Conservation (phyloP, 2,888 invertebrate species). For the Agrochola litura region DNA sequence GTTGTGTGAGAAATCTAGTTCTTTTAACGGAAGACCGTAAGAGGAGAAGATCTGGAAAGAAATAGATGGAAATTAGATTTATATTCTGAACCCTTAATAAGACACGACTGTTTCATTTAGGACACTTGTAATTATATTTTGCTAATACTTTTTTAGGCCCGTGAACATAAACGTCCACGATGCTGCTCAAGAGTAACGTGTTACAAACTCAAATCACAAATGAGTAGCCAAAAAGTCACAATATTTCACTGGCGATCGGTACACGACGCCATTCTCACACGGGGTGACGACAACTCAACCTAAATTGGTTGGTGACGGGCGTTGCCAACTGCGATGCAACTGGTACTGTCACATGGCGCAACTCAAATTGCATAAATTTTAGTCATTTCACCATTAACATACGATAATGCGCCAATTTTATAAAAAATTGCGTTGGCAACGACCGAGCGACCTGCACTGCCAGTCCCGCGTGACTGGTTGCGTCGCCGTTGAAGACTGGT, state of each 20-base stretch:
- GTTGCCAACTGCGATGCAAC: too few relatives aligned
- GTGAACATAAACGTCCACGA: background rate
- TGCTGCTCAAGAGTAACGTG: background rate
- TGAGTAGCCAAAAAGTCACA: background rate
- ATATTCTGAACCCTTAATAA: background rate
- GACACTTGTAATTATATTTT: background rate
- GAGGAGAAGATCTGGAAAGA: conserved; percentile 92
- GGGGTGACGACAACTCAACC: too few relatives aligned
- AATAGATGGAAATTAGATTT: background rate
- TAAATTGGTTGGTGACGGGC: too few relatives aligned
- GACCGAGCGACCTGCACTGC: too few relatives aligned
- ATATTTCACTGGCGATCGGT: background rate
- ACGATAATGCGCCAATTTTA: too few relatives aligned
- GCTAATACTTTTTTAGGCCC: background rate
- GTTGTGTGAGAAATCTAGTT: conserved; percentile 95
- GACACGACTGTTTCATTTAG: background rate
- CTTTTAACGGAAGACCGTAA: conserved; percentile 93
- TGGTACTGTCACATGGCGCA: too few relatives aligned
- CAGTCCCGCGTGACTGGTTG: too few relatives aligned
- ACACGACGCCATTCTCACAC: background rate
- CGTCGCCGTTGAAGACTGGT: too few relatives aligned
- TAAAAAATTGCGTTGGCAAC: too few relatives aligned
- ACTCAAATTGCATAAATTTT: too few relatives aligned
- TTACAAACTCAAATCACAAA: background rate
- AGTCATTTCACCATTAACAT: too few relatives aligned